A percentile compares a stretch with the other conserved stretches of the same genome.
Evolutionary conservation across 53 echinoderm and acorn worm genomes (phyloP).

Genomic region (Echinarachnius parma): DNA sequence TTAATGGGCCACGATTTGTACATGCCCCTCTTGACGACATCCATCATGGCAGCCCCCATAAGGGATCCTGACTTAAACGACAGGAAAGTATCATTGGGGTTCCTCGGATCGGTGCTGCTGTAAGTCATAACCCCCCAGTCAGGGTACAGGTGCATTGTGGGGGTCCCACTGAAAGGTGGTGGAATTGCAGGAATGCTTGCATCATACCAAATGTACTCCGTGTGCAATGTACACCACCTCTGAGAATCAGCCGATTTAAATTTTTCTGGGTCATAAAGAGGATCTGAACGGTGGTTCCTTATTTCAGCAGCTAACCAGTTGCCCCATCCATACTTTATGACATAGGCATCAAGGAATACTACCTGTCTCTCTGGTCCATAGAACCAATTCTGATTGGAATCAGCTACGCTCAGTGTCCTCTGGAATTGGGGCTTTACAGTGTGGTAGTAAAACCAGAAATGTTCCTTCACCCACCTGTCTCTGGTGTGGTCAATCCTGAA

Average conservation of each 20-base stretch:
- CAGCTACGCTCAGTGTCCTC: slow-evolving; percentile 84
- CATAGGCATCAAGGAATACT: slow-evolving; percentile 88
- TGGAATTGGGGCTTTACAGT: slow-evolving; percentile 83
- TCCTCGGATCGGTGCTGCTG: slow-evolving; percentile 41
- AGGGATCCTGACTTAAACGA: slow-evolving; percentile 90
- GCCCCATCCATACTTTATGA: slow-evolving; percentile 78
- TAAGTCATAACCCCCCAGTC: slow-evolving; percentile 98
- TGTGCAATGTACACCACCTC: slow-evolving; percentile 92
- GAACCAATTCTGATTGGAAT: slow-evolving; percentile 94
- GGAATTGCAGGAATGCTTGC: slow-evolving; percentile 54
- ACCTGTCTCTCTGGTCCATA: slow-evolving; percentile 98
- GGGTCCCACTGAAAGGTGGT: slow-evolving; percentile 54
- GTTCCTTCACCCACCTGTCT: slow-evolving; percentile 80
- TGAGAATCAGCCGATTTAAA: slow-evolving; percentile 68
- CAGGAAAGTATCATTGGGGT: slow-evolving; percentile 72
- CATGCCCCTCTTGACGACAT: slow-evolving; percentile 79
- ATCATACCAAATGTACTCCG: slow-evolving; percentile 95
- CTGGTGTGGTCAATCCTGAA: slow-evolving; percentile 85
- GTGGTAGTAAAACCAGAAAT: slow-evolving; percentile 82
- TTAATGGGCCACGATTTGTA: slow-evolving; percentile 81
- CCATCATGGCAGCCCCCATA: slow-evolving; percentile 82
- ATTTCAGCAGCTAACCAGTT: slow-evolving; percentile 95
- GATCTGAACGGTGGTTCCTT: slow-evolving; percentile 52
- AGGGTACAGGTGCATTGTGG: slow-evolving; percentile 66
- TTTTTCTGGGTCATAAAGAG: slow-evolving; percentile 34